Evolutionary conservation across 2,888 invertebrate species (phyloP).

Genomic region (Phortica okadai): DNA sequence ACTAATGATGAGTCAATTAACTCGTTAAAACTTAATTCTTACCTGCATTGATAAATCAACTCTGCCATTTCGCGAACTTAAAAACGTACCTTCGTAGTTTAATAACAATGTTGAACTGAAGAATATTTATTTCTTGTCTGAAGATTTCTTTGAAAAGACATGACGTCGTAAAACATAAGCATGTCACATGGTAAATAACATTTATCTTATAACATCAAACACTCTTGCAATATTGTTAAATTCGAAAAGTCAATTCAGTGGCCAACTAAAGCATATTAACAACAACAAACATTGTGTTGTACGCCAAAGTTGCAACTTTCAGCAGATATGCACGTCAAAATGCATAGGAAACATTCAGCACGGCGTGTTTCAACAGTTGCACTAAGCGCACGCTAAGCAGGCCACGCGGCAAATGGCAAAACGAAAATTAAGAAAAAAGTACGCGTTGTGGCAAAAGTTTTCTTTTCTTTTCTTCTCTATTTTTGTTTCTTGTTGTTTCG

Average conservation of each 20-base stretch:
- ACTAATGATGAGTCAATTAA: no score
- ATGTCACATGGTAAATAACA: no score
- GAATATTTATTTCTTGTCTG: no score
- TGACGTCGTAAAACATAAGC: no score
- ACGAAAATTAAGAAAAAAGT: neutral
- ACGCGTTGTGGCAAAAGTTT: slow-evolving; percentile 14
- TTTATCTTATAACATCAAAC: no score
- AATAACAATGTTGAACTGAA: no score
- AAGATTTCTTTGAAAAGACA: no score
- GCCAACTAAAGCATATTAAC: neutral
- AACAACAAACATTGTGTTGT: neutral
- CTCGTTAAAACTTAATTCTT: no score
- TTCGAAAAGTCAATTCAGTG: neutral
- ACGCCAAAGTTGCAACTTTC: neutral
- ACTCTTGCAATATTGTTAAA: no score
- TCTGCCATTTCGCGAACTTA: no score
- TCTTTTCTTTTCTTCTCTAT: neutral
- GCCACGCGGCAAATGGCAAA: neutral
- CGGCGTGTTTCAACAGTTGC: slow-evolving; percentile 9
- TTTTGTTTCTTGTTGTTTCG: neutral
- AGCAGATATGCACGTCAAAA: slow-evolving; percentile 18
- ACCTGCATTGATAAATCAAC: no score
- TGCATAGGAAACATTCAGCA: slow-evolving; percentile 11
- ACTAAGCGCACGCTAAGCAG: slow-evolving; percentile 2
- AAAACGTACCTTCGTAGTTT: no score